Conservation (phyloP, 2,888 invertebrate species). For the Falcaria lacertinaria region DNA sequence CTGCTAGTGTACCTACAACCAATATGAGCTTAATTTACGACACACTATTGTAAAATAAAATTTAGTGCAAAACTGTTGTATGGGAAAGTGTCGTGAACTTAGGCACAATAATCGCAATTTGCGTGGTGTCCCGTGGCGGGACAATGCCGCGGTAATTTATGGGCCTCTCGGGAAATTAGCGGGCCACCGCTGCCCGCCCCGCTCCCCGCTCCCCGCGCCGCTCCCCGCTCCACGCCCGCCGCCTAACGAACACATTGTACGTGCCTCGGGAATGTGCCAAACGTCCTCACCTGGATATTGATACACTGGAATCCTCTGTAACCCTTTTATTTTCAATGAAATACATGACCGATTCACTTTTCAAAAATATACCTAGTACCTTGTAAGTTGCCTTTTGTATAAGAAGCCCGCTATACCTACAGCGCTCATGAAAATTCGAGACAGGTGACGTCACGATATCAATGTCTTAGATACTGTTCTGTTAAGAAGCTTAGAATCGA, state of each 20-base stretch:
- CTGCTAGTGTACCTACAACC: too few species aligned
- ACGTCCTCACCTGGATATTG: background rate
- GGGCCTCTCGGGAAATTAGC: constrained; percentile 56
- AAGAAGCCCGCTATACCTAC: too few species aligned
- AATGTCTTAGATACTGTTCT: too few species aligned
- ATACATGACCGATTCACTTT: too few species aligned
- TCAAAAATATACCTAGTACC: too few species aligned
- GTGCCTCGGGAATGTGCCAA: constrained; percentile 2
- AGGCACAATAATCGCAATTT: background rate
- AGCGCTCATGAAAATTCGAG: too few species aligned
- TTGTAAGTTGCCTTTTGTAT: too few species aligned
- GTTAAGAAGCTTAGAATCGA: too few species aligned
- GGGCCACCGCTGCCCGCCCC: constrained; percentile 15
- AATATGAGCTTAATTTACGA: background rate
- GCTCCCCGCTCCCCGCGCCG: constrained; percentile 8
- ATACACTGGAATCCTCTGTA: background rate
- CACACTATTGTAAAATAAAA: background rate
- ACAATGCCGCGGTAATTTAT: constrained; percentile 46
- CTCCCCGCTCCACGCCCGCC: constrained; percentile 4
- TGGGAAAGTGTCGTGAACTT: background rate
- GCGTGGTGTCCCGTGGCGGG: constrained; percentile 8
- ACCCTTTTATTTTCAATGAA: background rate
- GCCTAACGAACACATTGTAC: constrained; percentile 21
- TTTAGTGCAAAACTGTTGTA: background rate
- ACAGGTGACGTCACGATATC: too few species aligned